phyloP scores from a whole-genome alignment of 2,888 invertebrate genomes.

The Spicauda simplicius region DNA sequence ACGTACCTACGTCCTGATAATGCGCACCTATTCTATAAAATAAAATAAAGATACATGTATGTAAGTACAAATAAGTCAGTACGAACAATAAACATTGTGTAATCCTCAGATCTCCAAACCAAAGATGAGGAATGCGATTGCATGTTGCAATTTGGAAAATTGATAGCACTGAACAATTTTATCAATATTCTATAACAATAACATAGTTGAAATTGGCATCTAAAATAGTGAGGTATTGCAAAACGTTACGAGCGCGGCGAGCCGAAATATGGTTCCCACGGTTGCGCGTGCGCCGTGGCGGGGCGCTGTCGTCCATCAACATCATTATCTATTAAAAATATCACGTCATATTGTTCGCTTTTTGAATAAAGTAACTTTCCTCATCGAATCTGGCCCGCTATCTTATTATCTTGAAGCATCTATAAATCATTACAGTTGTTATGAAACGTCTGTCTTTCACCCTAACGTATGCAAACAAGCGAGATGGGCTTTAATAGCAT shows the following conservation, averaged over 20 bases:
- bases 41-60: neutral
- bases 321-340: slow-evolving; percentile 84
- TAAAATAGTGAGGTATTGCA: slow-evolving; percentile 70
- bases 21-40: too few relatives aligned
- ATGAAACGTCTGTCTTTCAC: slow-evolving; percentile 61
- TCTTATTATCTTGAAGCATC: slow-evolving; percentile 73
- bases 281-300: slow-evolving; percentile 61
- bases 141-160: slow-evolving; percentile 38
- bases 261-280: slow-evolving; percentile 82
- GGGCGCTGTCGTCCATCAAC: slow-evolving; percentile 79
- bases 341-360: slow-evolving; percentile 83
- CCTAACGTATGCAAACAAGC: slow-evolving; percentile 47
- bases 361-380: slow-evolving; percentile 79
- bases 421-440: slow-evolving; percentile 78
- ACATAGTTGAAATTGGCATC: slow-evolving; percentile 42
- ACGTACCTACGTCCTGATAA: neutral
- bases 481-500: slow-evolving; percentile 20
- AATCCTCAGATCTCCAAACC: slow-evolving; percentile 17
- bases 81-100: slow-evolving; percentile 6
- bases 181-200: slow-evolving; percentile 40
- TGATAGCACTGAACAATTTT: slow-evolving; percentile 37
- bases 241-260: slow-evolving; percentile 65
- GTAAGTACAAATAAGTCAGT: slow-evolving; percentile 2
- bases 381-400: slow-evolving; percentile 61
- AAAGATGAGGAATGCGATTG: slow-evolving; percentile 31